phyloP scores from a whole-genome alignment of 1,140 invertebrate genomes.

The Procambarus virginalis region DNA sequence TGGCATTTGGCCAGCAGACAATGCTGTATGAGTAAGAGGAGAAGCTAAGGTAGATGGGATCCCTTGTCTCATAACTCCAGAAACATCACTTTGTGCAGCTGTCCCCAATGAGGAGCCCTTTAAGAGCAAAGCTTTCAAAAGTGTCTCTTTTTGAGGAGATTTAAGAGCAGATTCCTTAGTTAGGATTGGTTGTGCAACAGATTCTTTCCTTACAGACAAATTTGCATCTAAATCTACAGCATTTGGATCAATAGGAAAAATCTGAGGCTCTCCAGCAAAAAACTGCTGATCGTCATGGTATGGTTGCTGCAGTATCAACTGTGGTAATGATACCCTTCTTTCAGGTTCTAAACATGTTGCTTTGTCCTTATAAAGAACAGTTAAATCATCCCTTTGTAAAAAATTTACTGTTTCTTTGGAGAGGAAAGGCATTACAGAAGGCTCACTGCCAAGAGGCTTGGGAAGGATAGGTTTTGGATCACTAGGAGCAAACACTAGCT shows the following conservation, averaged over 20 bases:
- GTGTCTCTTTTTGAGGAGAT: conserved; percentile 51
- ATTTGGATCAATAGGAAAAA: background rate
- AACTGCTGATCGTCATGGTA: conserved; percentile 31
- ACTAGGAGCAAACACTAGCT: conserved; percentile 25
- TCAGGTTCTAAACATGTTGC: conserved; percentile 26
- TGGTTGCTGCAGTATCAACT: conserved; percentile 48
- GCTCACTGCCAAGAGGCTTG: conserved; percentile 50
- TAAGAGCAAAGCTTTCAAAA: conserved; percentile 45
- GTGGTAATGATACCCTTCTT: conserved; percentile 27
- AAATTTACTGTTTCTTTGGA: conserved; percentile 64
- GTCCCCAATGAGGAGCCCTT: conserved; percentile 41
- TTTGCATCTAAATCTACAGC: conserved; percentile 28
- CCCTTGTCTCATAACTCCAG: conserved; percentile 38
- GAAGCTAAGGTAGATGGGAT: conserved; percentile 16
- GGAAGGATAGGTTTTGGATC: conserved; percentile 62
- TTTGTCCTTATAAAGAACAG: conserved; percentile 52
- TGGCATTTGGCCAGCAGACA: conserved; percentile 21
- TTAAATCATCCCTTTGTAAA: conserved; percentile 60
- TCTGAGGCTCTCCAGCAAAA: conserved; percentile 20
- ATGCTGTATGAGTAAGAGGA: background rate
- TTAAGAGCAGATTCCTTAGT: conserved; percentile 43
- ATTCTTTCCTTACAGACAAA: conserved; percentile 22
- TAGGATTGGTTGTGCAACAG: conserved; percentile 25
- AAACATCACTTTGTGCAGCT: conserved; percentile 19
- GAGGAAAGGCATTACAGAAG: conserved; percentile 65